Evolutionary conservation across 2,888 invertebrate genomes (phyloP).

Genomic region (Drosophila dives): DNA sequence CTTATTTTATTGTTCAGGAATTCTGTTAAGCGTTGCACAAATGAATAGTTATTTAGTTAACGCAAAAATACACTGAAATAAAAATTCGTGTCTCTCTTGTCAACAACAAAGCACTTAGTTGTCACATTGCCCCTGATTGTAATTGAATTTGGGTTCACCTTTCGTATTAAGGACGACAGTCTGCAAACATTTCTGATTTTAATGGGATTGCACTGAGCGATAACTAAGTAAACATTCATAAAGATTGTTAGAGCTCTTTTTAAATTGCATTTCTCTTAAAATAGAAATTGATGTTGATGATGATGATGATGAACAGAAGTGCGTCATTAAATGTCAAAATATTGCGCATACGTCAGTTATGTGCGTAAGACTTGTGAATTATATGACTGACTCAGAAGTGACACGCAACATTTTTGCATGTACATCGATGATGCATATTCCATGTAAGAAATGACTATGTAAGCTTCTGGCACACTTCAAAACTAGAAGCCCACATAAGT

Average conservation of each 20-base stretch:
- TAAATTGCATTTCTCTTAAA: slow-evolving; percentile 27
- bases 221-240: not conserved
- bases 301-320: slow-evolving; percentile 25
- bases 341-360: slow-evolving; percentile 34
- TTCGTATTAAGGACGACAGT: not conserved
- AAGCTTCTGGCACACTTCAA: not conserved
- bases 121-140: not conserved
- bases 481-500: not conserved
- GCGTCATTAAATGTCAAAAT: slow-evolving; percentile 35
- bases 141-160: slow-evolving; percentile 10
- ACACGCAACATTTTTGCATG: not conserved
- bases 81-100: not conserved
- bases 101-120: not conserved
- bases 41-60: not conserved
- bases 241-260: not conserved
- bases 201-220: slow-evolving; percentile 15
- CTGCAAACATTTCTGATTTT: slow-evolving; percentile 2
- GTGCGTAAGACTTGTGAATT: not conserved
- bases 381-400: not conserved
- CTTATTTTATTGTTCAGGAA: not conserved
- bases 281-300: slow-evolving; percentile 28
- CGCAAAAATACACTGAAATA: not conserved
- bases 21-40: not conserved
- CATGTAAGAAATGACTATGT: not conserved
- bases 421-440: not conserved